A percentile compares a stretch with the other conserved stretches of the same genome.
Conservation (phyloP, 2,113 vertebrate genomes). For the Mustela lutreola region DNA sequence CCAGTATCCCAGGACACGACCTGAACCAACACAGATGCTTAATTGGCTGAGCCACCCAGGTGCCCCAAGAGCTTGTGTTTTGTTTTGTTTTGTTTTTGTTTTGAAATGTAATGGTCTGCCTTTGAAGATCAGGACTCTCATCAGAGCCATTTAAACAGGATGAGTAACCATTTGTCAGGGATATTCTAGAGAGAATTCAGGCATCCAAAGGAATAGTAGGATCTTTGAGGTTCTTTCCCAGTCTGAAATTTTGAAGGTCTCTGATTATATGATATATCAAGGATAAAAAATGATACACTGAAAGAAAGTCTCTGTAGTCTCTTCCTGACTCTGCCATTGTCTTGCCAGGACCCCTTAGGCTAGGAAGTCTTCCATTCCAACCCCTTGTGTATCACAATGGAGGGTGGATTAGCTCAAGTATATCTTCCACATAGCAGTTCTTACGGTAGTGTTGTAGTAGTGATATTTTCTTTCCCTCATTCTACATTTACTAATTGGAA, state of each 20-base stretch:
- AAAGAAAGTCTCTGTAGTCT: background rate
- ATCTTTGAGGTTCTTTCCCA: background rate
- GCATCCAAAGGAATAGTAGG: background rate
- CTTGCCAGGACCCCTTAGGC: background rate
- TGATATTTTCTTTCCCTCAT: background rate
- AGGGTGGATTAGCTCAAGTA: background rate
- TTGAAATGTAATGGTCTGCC: background rate
- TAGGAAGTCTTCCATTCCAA: background rate
- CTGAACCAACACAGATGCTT: background rate
- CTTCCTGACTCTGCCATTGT: background rate
- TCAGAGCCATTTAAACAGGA: background rate
- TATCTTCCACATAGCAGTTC: background rate
- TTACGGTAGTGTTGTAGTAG: background rate
- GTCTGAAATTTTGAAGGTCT: background rate
- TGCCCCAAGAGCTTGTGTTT: background rate
- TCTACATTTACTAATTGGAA: background rate
- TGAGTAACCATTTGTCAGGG: background rate
- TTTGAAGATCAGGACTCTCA: background rate
- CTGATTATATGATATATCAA: background rate
- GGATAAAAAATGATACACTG: background rate
- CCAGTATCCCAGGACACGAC: too few relatives aligned
- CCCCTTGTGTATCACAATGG: background rate
- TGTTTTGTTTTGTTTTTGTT: background rate
- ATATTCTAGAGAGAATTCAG: background rate
- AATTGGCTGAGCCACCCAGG: background rate